Evolutionary conservation across 2,888 invertebrate genomes (phyloP), one percentile per base, ranked within the genome.

Genomic region (Cerceris ruficornis): DNA sequence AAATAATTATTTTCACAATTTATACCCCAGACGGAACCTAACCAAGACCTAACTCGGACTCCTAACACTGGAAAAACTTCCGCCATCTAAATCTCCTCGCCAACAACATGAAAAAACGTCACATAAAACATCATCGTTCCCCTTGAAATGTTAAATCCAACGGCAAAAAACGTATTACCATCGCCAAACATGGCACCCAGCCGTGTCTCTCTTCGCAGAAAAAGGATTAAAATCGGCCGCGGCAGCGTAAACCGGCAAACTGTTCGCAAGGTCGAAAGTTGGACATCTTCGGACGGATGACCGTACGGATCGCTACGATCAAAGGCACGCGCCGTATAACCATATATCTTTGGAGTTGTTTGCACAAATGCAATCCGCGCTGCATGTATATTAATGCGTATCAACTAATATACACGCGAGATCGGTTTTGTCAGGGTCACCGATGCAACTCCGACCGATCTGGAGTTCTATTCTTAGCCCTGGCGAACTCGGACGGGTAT

Each of bases 211-310:
- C 2, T 28, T 28, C 28, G 28, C 28, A 28, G 28, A 28, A 28
- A 28, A 28, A 28, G 28, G 28, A 62, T 13, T n/a, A 70, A 81
- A 81, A 77, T 81, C 84, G 61, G 42, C 54, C 43, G 11, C 39
- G 52, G 42, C 54, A 49, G 11, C 39, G 52, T 28, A 28, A 28
- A 28, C 28, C 28, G 28, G 28, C 28, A 28, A 28, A 28, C 28
- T 28, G 41, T 55, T 66, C n/a, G 17, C 80, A 75, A 73, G 83
- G 77, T 59, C 83, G 75, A 67, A 66, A 80, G 76, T 69, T 77
- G 72, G 80, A 75, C 76, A 68, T 28, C 74, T 76, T 42, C 43
- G 59, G 52, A 67, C 28, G 57, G 69, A 75, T 75, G 70, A 71
- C 68, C 64, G 75, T 72, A 75, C 77, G 61, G 65, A 74, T 57